These are phyloP conservation scores for Sarcoramphus papa DNA, from an alignment of 2,797 vertebrate genomes.

Conservation along the genomic window DNA sequence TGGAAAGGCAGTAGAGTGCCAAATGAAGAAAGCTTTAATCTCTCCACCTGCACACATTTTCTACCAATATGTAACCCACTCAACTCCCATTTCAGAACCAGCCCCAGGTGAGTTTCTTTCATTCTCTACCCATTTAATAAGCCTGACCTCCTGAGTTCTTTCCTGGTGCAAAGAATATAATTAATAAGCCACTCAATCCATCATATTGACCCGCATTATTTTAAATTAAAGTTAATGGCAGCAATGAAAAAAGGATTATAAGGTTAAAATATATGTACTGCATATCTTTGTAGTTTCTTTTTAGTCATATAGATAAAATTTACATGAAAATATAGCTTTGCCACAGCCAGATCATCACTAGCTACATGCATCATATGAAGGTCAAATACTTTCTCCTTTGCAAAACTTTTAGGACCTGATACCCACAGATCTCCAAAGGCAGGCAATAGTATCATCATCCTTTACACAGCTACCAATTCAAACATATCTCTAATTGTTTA, in stretches of 20 bases:
- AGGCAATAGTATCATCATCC: not conserved
- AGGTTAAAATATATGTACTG: not conserved
- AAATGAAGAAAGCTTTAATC: not conserved
- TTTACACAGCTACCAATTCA: not conserved
- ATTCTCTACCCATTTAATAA: constrained; percentile 48
- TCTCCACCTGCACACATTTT: not conserved
- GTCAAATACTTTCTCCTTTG: not conserved
- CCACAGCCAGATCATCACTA: not conserved
- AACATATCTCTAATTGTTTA: not conserved
- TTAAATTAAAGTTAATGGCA: constrained; percentile 20
- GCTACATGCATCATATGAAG: not conserved
- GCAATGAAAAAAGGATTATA: not conserved
- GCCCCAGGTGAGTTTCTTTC: not conserved
- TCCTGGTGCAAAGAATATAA: constrained; percentile 32
- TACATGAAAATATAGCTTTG: not conserved
- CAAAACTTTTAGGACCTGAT: not conserved
- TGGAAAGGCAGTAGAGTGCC: not conserved
- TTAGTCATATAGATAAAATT: not conserved
- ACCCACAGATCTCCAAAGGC: not conserved
- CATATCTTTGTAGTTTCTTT: not conserved
- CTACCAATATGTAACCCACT: not conserved
- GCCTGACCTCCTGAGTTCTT: constrained; percentile 29
- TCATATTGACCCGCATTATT: not conserved
- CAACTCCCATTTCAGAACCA: not conserved
- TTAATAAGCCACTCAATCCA: constrained; percentile 12